Evolutionary conservation across 2,888 invertebrate genomes (phyloP).

Genomic region (Amphiduros pacificus): DNA sequence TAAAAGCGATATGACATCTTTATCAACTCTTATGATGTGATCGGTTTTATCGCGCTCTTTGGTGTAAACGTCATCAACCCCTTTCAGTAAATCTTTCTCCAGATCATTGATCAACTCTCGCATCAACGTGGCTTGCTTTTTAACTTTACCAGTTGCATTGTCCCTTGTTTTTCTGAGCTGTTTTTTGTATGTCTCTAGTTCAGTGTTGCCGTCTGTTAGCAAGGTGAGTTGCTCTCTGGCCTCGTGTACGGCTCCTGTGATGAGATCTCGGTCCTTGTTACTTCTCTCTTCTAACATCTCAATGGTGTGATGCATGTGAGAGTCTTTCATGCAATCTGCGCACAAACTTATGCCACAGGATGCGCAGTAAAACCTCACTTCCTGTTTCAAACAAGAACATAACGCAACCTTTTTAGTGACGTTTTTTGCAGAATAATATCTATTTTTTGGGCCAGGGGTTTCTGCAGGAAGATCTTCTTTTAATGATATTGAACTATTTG

Average conservation of each 20-base stretch:
- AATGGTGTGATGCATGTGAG: neutral
- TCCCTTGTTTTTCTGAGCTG: constrained; percentile 1
- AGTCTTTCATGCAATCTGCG: constrained; percentile 3
- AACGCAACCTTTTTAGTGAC: no score
- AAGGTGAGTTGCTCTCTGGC: constrained; percentile 1
- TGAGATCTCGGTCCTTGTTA: constrained; percentile 6
- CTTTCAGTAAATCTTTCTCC: constrained; percentile 2
- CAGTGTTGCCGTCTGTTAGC: constrained; percentile 2
- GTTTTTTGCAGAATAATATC: no score
- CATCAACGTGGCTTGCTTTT: constrained; percentile 2
- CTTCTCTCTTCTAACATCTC: constrained; percentile 7
- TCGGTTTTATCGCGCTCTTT: neutral
- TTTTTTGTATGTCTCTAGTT: constrained; percentile 11
- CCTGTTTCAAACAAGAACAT: neutral
- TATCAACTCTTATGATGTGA: constrained; percentile 3
- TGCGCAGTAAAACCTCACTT: constrained; percentile 6
- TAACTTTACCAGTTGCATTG: neutral
- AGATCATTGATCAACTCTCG: constrained; percentile 7
- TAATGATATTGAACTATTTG: neutral
- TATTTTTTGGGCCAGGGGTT: neutral
- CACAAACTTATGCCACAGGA: constrained; percentile 6
- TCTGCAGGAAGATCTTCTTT: neutral
- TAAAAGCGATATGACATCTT: neutral
- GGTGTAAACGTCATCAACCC: constrained; percentile 4
- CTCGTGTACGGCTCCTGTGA: neutral